A percentile compares a stretch with the other conserved stretches of the same genome.
These are phyloP conservation scores for Neomorphus geoffroyi DNA, from an alignment of 2,797 vertebrate species.

Conservation along the genomic window DNA sequence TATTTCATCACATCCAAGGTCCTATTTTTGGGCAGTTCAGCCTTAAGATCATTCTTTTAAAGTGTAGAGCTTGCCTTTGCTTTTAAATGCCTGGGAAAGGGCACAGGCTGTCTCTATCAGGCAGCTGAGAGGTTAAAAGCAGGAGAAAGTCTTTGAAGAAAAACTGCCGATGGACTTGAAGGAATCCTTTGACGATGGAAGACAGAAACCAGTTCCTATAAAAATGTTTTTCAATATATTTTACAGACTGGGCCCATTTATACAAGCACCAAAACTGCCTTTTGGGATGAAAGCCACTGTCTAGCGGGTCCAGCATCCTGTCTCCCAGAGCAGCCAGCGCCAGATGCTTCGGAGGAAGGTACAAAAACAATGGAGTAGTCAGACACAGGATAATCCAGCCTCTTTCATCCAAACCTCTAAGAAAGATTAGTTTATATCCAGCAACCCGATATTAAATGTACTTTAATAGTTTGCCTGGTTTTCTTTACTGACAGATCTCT, in stretches of 20 bases:
- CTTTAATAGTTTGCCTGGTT: constrained; percentile 27
- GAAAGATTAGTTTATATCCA: constrained; percentile 34
- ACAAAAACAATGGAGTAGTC: constrained; percentile 6
- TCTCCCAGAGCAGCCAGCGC: neutral
- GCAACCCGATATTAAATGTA: neutral
- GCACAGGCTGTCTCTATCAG: accelerated
- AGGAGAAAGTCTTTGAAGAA: neutral
- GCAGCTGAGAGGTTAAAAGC: neutral
- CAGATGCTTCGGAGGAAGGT: neutral
- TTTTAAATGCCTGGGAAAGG: neutral
- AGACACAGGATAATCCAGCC: neutral
- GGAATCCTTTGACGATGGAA: neutral
- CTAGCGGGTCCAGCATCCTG: constrained; percentile 31
- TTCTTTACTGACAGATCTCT: constrained; percentile 31
- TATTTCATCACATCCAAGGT: accelerated
- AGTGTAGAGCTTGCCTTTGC: neutral
- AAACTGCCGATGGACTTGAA: neutral
- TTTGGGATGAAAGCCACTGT: neutral
- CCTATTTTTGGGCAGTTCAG: neutral
- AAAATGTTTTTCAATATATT: constrained; percentile 10
- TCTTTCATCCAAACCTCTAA: constrained; percentile 33
- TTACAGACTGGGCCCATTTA: neutral
- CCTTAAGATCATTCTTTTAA: neutral
- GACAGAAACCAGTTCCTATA: neutral
- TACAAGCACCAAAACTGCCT: neutral